phyloP scores from a whole-genome alignment of 2,888 invertebrate species.

The Pollenia labialis region DNA sequence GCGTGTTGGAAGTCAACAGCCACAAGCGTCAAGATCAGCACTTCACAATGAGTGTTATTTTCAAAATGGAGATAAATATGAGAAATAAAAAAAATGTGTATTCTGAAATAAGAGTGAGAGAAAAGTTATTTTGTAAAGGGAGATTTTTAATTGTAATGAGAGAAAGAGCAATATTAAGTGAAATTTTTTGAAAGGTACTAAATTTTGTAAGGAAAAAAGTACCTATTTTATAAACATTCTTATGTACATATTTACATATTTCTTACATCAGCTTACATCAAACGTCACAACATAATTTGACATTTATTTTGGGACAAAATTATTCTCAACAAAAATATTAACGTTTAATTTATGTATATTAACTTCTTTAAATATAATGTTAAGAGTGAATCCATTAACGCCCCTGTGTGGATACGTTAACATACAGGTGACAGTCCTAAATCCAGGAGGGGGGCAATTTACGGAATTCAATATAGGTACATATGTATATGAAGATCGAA shows the following conservation, averaged over 20 bases:
- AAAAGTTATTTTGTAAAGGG: neutral
- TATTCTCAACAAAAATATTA: too few species aligned
- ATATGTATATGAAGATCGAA: too few species aligned
- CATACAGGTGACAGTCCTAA: too few species aligned
- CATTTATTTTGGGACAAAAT: too few species aligned
- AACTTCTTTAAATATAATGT: too few species aligned
- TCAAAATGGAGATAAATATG: constrained; percentile 81
- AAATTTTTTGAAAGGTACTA: neutral
- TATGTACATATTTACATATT: neutral
- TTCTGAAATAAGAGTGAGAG: neutral
- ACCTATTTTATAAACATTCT: neutral
- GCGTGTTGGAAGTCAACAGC: constrained; percentile 77
- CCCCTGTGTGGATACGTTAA: too few species aligned
- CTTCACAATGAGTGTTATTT: constrained; percentile 78
- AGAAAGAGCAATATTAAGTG: neutral
- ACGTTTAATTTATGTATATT: too few species aligned
- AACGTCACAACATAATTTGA: too few species aligned
- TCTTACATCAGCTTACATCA: neutral
- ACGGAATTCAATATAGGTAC: too few species aligned
- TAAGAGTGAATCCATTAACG: too few species aligned
- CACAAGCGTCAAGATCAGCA: constrained; percentile 77
- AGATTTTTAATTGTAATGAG: neutral
- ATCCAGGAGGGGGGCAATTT: too few species aligned
- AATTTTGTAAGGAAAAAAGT: neutral
- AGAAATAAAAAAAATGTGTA: neutral